phyloP scores from a whole-genome alignment of 2,888 invertebrate genomes.

The Drosophila tanythrix region DNA sequence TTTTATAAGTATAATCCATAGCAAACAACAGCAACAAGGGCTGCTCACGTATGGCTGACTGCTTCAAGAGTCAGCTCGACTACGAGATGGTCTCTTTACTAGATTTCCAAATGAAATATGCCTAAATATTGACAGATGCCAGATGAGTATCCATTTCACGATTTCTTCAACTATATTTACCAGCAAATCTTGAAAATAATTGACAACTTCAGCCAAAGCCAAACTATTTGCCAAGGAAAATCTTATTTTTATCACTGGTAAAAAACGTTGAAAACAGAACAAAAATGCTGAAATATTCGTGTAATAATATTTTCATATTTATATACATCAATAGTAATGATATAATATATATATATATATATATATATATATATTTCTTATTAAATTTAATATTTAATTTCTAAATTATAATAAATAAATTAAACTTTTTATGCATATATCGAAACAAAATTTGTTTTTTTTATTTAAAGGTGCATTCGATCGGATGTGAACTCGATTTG shows the following conservation, averaged over 20 bases:
- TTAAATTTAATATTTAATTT: no score
- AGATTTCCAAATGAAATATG: neutral
- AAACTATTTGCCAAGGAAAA: neutral
- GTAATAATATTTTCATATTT: neutral
- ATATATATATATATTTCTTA: no score
- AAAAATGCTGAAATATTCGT: no score
- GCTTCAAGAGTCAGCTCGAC: constrained; percentile 6
- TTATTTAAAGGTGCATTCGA: constrained; percentile 17
- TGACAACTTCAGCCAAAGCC: neutral
- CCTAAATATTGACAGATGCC: neutral
- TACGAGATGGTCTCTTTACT: neutral
- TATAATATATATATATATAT: no score
- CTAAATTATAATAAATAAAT: no score
- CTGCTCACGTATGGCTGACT: neutral
- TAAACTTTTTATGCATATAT: constrained; percentile 4
- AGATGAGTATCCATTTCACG: neutral
- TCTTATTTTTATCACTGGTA: neutral
- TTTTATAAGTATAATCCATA: constrained; percentile 60
- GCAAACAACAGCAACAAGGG: constrained; percentile 53
- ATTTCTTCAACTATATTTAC: neutral
- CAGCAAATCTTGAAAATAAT: neutral
- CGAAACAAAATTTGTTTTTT: constrained; percentile 30
- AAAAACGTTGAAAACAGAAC: neutral
- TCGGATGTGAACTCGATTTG: constrained; percentile 30
- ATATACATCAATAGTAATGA: neutral